Evolutionary conservation across 1,140 invertebrate genomes (phyloP), one percentile per base, ranked within the genome.

Genomic region (Sinella curviseta): DNA sequence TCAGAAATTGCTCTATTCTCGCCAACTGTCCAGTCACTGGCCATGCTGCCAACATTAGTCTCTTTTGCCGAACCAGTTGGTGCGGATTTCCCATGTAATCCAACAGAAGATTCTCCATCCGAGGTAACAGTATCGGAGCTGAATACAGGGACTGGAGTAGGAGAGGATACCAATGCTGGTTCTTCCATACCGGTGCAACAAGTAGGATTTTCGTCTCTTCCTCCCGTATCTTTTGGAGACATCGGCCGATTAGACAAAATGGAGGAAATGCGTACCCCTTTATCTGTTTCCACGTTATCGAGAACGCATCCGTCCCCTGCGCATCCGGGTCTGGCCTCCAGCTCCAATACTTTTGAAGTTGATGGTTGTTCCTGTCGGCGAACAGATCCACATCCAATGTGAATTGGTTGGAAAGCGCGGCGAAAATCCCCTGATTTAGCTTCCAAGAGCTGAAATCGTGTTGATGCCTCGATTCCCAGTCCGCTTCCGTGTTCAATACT

Each of bases 181-280:
- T 78, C 30, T 4, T 12, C 80, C 77, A 81, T 8, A 78, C 4
- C 24, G 80, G 80, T 28, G 77, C 70, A 57, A 81, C 60, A 26
- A 81, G 54, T 2, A 81, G 31, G 14, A 81, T 78, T 24, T 48
- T 36, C 1, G 70, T 48, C 57, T 65, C 1, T 1, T 75, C n/a
- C 0, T 34, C 0, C 2, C 28, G 1, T n/a, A 36, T 74, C 39
- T 78, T 31, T 24, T 35, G 76, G 0, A 81, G 28, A 28, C 48
- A 60, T 4, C 39, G 60, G 1, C 76, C 76, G 14, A 81, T 57
- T 39, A 81, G 73, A 26, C 76, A 81, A 28, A 81, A 81, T 4
- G 80, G 80, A 1, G 77, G 80, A 35, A 78, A 81, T 8, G 80
- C 80, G 33, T 81, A 81, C 1, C 73, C 67, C n/a, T 48, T 28